Evolutionary conservation across 2,113 vertebrate genomes (phyloP), one percentile per base, ranked within the genome.

Genomic region (Sebastes schlegelii): DNA sequence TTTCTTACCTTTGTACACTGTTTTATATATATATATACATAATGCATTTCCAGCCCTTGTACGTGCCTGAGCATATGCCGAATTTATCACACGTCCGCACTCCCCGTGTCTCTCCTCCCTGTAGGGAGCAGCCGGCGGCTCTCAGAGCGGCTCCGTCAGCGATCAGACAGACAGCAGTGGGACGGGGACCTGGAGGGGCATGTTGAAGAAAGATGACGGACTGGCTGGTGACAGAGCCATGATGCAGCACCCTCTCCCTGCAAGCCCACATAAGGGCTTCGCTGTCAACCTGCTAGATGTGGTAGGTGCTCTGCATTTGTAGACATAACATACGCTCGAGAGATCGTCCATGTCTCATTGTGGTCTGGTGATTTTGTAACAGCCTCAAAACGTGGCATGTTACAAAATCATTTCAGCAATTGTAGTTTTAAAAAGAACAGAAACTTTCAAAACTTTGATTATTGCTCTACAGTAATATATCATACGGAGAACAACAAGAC

Each of bases 251-350:
- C 58, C 90, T 14, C 68, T 95, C 7, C 93, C 95, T 67, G 91
- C 95, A 49, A 99, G 97, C 89, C 97, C 98, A 65, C 97, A 97
- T 3, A 99, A 95, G 88, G 97, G 97, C 73, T 92, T 98, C 10
- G 97, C 98, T 73, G 96, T 99, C 87, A 99, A 99, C 92, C 90
- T 99, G 7, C 93, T 99, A 57, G 98, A 99, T 94, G 98, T 99
- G 97, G 98, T 99, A 83, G 16, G 95, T 83, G 13, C 11, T 51
- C 40, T 23, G 23, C 48, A 3, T 70, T 13, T 42, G 16, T 64
- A 13, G 7, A 19, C 5, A 40, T 42, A 26, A 26, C 10, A 19
- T 12, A 3, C 14, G 42, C 4, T 58, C 14, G 7, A 11, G 16
- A 17, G 10, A 5, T 23, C 3, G 0, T 54, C 34, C 16, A 17